Evolutionary conservation across 2,888 invertebrate species (phyloP), one percentile per base, ranked within the genome.

Genomic region (Parelbella ahira): DNA sequence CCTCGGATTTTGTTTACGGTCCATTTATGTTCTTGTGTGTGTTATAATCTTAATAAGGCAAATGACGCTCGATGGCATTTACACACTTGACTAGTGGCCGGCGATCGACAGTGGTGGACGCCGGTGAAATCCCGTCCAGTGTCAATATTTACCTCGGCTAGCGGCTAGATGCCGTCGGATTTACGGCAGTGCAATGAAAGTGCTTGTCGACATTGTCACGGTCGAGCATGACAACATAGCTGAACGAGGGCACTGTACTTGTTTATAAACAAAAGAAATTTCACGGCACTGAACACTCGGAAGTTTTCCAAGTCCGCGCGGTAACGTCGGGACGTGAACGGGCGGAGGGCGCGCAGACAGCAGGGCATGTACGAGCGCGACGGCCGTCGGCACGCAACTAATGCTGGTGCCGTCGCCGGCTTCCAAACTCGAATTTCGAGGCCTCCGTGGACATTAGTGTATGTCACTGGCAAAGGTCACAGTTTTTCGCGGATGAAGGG

Each of bases 101-200:
- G 44, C 45, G 52, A 39, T 45, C 45, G 43, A 37, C 39, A 9
- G 15, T 37, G 32, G 50, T 39, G 42, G 21, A 39, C 49, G 53
- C 50, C 53, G 58, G 51, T 47, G 50, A 49, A 50, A 53, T 55
- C 52, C 58, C 55, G 48, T 49, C 49, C 53, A 54, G 41, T 56
- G 68, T 66, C 69, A 79, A 78, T 83, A 80, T 82, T 84, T 84
- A 84, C 83, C 83, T 78, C 69, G 54, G 55, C 62, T n/a, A 57
- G 64, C 15, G 15, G 2, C 4, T 15, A 58, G 64, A 54, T 63
- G 67, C 59, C 72, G 75, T 67, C 63, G 65, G 61, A 56, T 58
- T 54, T 46, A 52, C 43, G 49, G 38, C 49, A 46, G 42, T 48
- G 48, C 37, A 34, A 45, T 39, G 29, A 50, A 49, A 42, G 54